Base-by-base conservation (phyloP, 1,140 invertebrate genomes). In the Aphaenogaster rudis region DNA sequence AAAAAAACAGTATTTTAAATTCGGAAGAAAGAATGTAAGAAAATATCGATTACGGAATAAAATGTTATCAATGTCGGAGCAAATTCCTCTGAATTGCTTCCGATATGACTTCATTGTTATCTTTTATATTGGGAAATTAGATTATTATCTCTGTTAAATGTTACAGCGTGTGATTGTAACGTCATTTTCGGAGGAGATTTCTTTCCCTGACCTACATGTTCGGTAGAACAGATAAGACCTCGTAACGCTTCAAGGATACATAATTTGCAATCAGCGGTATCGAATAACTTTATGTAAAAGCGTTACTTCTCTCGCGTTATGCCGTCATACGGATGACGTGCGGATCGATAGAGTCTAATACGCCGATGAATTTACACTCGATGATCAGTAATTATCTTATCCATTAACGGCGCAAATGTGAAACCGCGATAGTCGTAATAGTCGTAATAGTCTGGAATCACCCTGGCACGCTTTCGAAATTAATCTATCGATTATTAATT, bases 181-280 rank as follows among this genome's bases (percentile, higher is more conserved):
- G 28, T 71, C 17, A 71, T 28, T 81, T 69, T 54, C 48, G 78
- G 67, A 13, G 42, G 15, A 48, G 54, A 74, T 84, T 74, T 84
- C 80, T 84, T 76, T 74, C 69, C 42, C 54, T 84, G 80, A 84
- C 80, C 72, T 57, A 84, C 80, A 63, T 84, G 21, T 74, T 72
- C 54, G 59, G 45, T 71, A 61, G 61, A 61, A 48, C 42, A 45
- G 39, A 74, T 61, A 72, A 84, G 33, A 76, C 36, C 33, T 61
- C 54, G 54, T 74, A 61, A 48, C 69, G 45, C 69, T 28, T 84
- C 28, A 76, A 76, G 42, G 54, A 39, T 50, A 21, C 54, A 45
- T 84, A 74, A 84, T 84, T 76, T 39, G 11, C 80, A 76, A 39
- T 63, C 59, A 28, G 67, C 11, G 33, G 28, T 74, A 74, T 74